Evolutionary conservation across 2,888 invertebrate genomes (phyloP).

Genomic region (Diabrotica balteata): DNA sequence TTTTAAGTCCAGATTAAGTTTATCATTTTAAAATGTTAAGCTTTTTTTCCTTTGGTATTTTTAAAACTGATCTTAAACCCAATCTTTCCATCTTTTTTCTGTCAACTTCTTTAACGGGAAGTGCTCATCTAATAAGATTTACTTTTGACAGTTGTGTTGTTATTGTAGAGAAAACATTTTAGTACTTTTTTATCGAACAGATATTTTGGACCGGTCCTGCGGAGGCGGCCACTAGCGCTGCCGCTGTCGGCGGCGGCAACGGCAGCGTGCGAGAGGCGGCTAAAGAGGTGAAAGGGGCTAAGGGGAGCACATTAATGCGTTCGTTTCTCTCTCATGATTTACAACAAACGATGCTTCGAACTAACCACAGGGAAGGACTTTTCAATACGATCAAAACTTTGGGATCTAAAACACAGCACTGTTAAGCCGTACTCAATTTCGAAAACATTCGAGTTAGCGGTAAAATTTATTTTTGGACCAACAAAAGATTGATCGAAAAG

Average conservation of each 20-base stretch:
- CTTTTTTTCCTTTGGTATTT: too few relatives aligned
- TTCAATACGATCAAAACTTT: background rate
- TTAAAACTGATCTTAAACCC: too few relatives aligned
- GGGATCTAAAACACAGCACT: background rate
- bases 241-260: constrained; percentile 2
- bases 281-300: constrained; percentile 15
- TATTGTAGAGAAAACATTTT: too few relatives aligned
- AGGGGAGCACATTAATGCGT: constrained; percentile 39
- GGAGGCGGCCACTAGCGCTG: constrained; percentile 5
- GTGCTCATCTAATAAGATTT: too few relatives aligned
- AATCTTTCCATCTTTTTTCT: too few relatives aligned
- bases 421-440: background rate
- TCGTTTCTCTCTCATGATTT: constrained; percentile 51
- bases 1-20: too few relatives aligned
- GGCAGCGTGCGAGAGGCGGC: constrained; percentile 21
- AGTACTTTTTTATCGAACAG: too few relatives aligned
- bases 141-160: too few relatives aligned
- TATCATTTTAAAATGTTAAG: too few relatives aligned
- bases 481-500: too few relatives aligned
- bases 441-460: too few relatives aligned
- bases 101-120: too few relatives aligned
- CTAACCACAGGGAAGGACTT: constrained; percentile 16
- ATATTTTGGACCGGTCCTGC: constrained; percentile 1
- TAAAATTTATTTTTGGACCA: background rate
- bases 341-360: constrained; percentile 52